Percentiles rank a stretch among this genome's conserved stretches.
These are phyloP conservation scores for Heterodera carotae DNA, from an alignment of 1,140 invertebrate genomes.

Conservation along the genomic window DNA sequence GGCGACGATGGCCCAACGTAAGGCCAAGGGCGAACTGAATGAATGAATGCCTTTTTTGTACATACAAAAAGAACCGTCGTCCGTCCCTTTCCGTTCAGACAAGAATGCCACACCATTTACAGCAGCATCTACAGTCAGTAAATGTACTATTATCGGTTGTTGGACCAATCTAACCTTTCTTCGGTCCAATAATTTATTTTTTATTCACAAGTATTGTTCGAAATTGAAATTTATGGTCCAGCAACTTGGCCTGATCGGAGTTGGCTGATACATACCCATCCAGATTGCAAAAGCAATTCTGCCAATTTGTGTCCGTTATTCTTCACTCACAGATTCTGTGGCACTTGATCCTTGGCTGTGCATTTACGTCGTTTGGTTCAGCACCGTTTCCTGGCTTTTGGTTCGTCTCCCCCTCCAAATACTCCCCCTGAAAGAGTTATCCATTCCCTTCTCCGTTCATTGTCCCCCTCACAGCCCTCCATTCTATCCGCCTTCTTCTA, in stretches of 20 bases:
- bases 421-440: too few relatives aligned
- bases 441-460: background rate
- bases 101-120: conserved; percentile 54
- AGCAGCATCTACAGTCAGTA: conserved; percentile 27
- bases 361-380: conserved; percentile 57
- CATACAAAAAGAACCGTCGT: conserved; percentile 17
- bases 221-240: too few relatives aligned
- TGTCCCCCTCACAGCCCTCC: conserved; percentile 39
- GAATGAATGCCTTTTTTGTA: background rate
- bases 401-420: too few relatives aligned
- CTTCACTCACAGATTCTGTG: background rate
- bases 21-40: background rate
- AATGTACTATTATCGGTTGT: too few relatives aligned
- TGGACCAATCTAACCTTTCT: background rate
- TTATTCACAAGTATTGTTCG: too few relatives aligned
- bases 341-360: conserved; percentile 19
- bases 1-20: background rate
- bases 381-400: conserved; percentile 56
- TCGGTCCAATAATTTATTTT: too few relatives aligned
- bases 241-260: too few relatives aligned
- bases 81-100: conserved; percentile 28
- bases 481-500: conserved; percentile 56
- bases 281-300: too few relatives aligned
- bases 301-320: background rate
- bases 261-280: too few relatives aligned